These are phyloP conservation scores for Callaeas wilsoni DNA, from an alignment of 2,113 vertebrate genomes.

Conservation along the genomic window DNA sequence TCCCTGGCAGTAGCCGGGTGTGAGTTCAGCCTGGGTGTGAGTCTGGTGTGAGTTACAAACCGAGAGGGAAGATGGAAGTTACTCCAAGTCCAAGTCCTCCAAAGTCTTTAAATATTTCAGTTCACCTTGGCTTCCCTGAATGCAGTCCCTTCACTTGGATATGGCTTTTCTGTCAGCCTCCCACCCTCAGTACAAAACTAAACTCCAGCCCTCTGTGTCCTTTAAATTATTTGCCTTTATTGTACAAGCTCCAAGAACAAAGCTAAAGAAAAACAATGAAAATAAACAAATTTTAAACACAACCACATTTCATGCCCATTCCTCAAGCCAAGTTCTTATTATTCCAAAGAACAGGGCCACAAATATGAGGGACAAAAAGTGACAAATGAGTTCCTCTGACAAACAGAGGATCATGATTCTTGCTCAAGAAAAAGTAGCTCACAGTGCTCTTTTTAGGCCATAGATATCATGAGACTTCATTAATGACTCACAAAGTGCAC, in stretches of 20 bases:
- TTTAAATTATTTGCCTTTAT: constrained; percentile 58
- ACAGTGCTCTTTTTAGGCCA: constrained; percentile 8
- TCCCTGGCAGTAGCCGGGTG: neutral
- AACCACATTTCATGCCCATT: constrained; percentile 61
- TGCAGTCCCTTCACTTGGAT: neutral
- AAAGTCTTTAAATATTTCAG: neutral
- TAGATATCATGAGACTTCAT: constrained; percentile 24
- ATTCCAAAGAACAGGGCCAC: constrained; percentile 21
- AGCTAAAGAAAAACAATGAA: constrained; percentile 64
- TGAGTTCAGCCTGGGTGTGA: constrained; percentile 39
- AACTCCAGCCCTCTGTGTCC: constrained; percentile 24
- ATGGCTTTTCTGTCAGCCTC: constrained; percentile 19
- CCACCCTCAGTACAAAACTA: constrained; percentile 36
- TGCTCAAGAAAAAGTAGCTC: constrained; percentile 23
- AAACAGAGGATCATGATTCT: neutral
- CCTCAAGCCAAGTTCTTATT: constrained; percentile 34
- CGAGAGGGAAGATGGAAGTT: constrained; percentile 16
- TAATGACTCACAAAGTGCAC: neutral
- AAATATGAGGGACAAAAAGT: constrained; percentile 46
- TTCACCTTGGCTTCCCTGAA: neutral
- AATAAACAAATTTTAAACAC: constrained; percentile 62
- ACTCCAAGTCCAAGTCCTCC: neutral
- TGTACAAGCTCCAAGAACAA: constrained; percentile 62
- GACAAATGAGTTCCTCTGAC: constrained; percentile 31
- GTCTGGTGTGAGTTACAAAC: neutral